phyloP scores from a whole-genome alignment of 92 coral and sea anemone species.

The Diadumene lineata region DNA sequence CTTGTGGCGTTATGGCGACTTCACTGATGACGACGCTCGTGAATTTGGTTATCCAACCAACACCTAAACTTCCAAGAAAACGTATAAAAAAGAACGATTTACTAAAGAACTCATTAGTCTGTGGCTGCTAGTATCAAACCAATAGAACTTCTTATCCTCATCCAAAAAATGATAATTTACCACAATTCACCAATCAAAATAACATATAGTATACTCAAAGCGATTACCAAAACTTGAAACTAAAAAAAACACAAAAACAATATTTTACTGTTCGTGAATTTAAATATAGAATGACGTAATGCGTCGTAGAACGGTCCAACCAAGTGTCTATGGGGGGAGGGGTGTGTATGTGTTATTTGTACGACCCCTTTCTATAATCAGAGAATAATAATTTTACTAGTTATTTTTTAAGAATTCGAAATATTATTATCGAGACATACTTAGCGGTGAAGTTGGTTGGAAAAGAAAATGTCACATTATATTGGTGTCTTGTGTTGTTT shows the following conservation, averaged over 20 bases:
- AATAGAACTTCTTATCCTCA: not conserved
- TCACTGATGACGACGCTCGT: slow-evolving; percentile 96
- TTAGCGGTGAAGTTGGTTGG: slow-evolving; percentile 8
- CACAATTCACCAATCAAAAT: no score
- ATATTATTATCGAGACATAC: not conserved
- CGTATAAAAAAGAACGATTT: not conserved
- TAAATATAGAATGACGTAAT: slow-evolving; percentile 12
- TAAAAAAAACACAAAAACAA: not conserved
- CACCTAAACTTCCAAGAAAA: not conserved
- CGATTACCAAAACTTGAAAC: no score
- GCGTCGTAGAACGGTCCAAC: slow-evolving; percentile 3
- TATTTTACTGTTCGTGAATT: not conserved
- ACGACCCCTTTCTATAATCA: slow-evolving; percentile 1
- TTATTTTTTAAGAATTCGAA: slow-evolving; percentile 14
- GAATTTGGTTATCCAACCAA: slow-evolving; percentile 86
- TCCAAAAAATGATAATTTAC: not conserved
- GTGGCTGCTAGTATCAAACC: not conserved
- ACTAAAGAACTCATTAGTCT: not conserved
- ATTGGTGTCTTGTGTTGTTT: not conserved
- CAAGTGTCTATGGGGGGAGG: not conserved
- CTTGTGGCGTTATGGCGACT: slow-evolving; percentile 98
- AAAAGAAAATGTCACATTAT: not conserved
- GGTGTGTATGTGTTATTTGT: not conserved
- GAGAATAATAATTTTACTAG: slow-evolving; percentile 11
- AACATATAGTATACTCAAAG: no score